Evolutionary conservation across 2,797 vertebrate species (phyloP).

Genomic region (Sciurus carolinensis): DNA sequence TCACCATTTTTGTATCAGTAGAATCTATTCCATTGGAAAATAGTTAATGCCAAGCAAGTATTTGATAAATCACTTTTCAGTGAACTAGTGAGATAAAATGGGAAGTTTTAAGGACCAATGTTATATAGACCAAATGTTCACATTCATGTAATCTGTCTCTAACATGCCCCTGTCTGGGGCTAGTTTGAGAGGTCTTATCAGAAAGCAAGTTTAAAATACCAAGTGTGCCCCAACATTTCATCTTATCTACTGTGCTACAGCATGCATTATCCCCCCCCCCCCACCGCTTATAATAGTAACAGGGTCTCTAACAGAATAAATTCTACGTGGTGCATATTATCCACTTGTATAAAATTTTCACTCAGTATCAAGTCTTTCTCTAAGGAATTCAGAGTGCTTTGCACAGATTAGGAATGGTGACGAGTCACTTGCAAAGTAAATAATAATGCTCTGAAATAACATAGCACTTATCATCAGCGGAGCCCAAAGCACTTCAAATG

Average conservation of each 20-base stretch:
- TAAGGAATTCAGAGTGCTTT: constrained; percentile 58
- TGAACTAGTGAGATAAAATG: neutral
- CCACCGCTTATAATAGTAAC: neutral
- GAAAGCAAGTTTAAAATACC: neutral
- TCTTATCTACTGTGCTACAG: neutral
- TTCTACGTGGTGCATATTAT: constrained; percentile 37
- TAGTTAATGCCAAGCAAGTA: neutral
- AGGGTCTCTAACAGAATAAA: neutral
- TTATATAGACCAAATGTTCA: neutral
- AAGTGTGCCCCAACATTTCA: neutral
- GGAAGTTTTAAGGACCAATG: neutral
- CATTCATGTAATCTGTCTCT: neutral
- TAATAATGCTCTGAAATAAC: constrained; percentile 64
- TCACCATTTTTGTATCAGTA: constrained; percentile 3
- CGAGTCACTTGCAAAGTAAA: constrained; percentile 65
- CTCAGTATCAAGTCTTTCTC: constrained; percentile 50
- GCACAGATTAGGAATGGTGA: constrained; percentile 50
- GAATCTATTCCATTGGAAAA: constrained; percentile 4
- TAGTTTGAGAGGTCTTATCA: neutral
- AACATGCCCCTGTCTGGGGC: neutral
- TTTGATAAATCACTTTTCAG: neutral
- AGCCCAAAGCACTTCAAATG: constrained; percentile 57
- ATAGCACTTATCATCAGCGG: neutral
- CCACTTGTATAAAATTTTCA: constrained; percentile 65
- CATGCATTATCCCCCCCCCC: neutral